Evolutionary conservation across 2,797 vertebrate genomes (phyloP).

Genomic region (Mus caroli): DNA sequence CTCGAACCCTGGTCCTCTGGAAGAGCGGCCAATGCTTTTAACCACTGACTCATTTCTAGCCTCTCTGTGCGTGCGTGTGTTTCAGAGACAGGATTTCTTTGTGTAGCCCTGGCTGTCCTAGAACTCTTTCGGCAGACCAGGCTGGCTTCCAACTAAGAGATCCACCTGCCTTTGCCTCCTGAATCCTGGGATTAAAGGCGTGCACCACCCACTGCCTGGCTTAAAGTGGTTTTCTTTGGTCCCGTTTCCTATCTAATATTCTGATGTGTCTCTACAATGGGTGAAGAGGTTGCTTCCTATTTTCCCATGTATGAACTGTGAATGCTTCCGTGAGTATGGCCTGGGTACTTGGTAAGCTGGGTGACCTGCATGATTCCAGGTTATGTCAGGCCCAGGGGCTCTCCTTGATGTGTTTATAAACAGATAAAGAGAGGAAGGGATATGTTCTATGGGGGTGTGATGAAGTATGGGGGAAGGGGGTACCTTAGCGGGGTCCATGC

Average conservation of each 20-base stretch:
- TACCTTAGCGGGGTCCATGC: too few relatives aligned
- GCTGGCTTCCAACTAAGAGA: neutral
- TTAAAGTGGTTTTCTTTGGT: neutral
- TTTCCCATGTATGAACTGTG: accelerated
- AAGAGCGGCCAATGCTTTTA: neutral
- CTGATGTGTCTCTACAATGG: neutral
- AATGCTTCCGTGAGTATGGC: accelerated
- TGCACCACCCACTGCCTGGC: neutral
- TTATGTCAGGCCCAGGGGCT: accelerated
- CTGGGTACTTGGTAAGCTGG: accelerated
- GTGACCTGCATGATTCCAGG: accelerated
- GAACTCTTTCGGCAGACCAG: neutral
- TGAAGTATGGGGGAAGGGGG: too few relatives aligned
- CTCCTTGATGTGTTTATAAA: too few relatives aligned
- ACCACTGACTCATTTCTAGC: neutral
- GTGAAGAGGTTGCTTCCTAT: neutral
- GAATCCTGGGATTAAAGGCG: neutral
- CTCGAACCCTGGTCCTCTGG: neutral
- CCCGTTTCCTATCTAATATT: neutral
- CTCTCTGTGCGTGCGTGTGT: neutral
- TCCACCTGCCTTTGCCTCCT: neutral
- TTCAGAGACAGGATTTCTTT: neutral
- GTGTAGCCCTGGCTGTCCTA: neutral
- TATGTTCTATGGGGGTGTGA: too few relatives aligned
- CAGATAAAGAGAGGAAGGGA: too few relatives aligned